Conservation (phyloP, 1,140 invertebrate genomes). For the Pachyrhynchus sulphureomaculatus region DNA sequence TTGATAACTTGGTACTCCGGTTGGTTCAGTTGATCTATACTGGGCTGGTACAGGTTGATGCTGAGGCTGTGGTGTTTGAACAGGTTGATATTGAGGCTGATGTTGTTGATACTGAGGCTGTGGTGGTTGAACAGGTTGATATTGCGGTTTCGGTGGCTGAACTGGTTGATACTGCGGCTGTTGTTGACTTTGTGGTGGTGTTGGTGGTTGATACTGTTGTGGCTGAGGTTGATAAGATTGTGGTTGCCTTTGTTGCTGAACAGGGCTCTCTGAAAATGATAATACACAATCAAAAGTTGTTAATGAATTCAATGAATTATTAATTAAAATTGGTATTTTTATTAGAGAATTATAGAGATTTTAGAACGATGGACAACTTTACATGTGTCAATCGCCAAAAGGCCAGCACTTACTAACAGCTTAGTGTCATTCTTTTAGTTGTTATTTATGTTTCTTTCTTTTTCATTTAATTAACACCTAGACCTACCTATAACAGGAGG, state of each 20-base stretch:
- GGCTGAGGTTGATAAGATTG: conserved; percentile 27
- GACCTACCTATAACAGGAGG: conserved; percentile 29
- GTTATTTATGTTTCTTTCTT: too few relatives aligned
- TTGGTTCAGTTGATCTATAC: conserved; percentile 21
- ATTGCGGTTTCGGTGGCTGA: conserved; percentile 14
- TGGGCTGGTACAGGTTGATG: conserved; percentile 5
- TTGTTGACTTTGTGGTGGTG: background rate
- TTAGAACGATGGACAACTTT: too few relatives aligned
- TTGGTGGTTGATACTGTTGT: conserved; percentile 41
- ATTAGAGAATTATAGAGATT: too few relatives aligned
- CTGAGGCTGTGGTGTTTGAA: conserved; percentile 4
- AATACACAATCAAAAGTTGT: too few relatives aligned
- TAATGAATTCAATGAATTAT: too few relatives aligned
- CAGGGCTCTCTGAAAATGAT: too few relatives aligned
- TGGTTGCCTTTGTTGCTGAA: conserved; percentile 22
- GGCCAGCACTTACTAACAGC: too few relatives aligned
- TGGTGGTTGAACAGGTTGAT: conserved; percentile 15
- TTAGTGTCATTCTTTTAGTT: too few relatives aligned
- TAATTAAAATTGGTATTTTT: too few relatives aligned
- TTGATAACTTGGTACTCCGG: conserved; percentile 21
- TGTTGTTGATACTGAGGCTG: conserved; percentile 14
- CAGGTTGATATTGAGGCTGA: conserved; percentile 5
- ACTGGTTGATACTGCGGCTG: conserved; percentile 2
- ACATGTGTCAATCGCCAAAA: too few relatives aligned
- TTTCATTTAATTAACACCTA: too few relatives aligned